These are phyloP conservation scores for Falco berigora DNA, from an alignment of 2,797 vertebrate species.

Conservation along the genomic window DNA sequence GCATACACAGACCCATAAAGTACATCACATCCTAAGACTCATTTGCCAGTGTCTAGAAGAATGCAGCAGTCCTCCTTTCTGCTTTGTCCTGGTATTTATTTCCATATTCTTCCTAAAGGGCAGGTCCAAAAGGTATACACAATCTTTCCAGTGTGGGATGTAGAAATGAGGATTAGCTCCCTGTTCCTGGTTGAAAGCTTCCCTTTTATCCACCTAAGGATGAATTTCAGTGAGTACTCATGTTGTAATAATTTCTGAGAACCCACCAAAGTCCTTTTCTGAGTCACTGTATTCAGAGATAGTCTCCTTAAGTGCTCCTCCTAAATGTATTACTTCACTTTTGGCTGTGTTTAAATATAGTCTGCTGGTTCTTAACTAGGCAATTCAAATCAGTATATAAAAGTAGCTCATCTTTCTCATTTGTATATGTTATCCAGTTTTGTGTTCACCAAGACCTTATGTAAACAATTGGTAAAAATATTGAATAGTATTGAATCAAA, in stretches of 20 bases:
- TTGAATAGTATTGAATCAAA: neutral
- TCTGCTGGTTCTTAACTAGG: neutral
- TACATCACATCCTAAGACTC: neutral
- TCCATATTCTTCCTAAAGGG: neutral
- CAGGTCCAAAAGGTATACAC: neutral
- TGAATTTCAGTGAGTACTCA: neutral
- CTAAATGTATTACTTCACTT: neutral
- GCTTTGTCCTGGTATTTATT: neutral
- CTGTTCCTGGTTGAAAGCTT: neutral
- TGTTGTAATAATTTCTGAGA: neutral
- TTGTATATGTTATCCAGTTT: neutral
- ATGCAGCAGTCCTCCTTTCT: neutral
- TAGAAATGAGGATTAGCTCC: neutral
- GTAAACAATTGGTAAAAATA: neutral
- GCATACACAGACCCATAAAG: neutral
- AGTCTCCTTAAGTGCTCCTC: neutral
- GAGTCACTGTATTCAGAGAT: neutral
- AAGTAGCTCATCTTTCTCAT: neutral
- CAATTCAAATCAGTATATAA: neutral
- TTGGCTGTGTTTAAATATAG: neutral
- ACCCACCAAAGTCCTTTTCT: neutral
- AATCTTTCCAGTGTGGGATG: neutral
- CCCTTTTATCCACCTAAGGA: neutral
- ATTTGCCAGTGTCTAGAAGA: neutral
- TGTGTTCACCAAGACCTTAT: neutral